These are phyloP conservation scores for Eudasyphora cyanicolor DNA, from an alignment of 2,888 invertebrate genomes.

Conservation along the genomic window DNA sequence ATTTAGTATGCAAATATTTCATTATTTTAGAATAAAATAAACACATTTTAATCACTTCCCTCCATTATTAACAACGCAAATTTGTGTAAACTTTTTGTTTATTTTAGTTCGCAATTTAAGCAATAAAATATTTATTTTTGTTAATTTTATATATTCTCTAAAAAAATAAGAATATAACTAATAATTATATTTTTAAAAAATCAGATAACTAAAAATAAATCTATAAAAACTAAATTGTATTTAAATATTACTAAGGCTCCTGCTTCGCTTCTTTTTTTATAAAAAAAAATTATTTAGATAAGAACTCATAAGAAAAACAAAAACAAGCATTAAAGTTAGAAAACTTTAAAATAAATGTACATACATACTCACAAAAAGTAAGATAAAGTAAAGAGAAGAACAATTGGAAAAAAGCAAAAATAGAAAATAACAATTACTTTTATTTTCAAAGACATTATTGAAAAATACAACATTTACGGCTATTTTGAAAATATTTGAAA, in stretches of 20 bases:
- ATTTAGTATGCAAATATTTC: too few species aligned
- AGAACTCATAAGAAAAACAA: conserved; percentile 40
- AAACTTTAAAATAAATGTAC: conserved; percentile 39
- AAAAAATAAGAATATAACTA: conserved; percentile 48
- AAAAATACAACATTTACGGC: not conserved
- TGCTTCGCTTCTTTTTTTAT: conserved; percentile 39
- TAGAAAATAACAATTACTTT: conserved; percentile 51
- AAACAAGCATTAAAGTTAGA: conserved; percentile 34
- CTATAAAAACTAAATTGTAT: conserved; percentile 58
- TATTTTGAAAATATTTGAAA: conserved; percentile 16
- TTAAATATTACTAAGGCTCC: conserved; percentile 61
- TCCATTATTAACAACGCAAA: conserved; percentile 53
- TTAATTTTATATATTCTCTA: conserved; percentile 60
- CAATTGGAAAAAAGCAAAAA: conserved; percentile 24
- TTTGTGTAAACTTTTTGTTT: conserved; percentile 44
- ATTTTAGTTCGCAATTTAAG: conserved; percentile 55
- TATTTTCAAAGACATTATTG: not conserved
- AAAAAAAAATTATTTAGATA: conserved; percentile 51
- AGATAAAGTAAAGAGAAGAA: conserved; percentile 26
- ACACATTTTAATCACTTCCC: not conserved
- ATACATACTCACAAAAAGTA: conserved; percentile 37
- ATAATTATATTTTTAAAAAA: conserved; percentile 52
- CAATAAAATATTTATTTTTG: conserved; percentile 63
- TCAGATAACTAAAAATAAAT: conserved; percentile 55
- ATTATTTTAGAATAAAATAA: too few species aligned